Evolutionary conservation across 2,797 vertebrate genomes (phyloP), one percentile per base, ranked within the genome.

Genomic region (Phoebastria nigripes): DNA sequence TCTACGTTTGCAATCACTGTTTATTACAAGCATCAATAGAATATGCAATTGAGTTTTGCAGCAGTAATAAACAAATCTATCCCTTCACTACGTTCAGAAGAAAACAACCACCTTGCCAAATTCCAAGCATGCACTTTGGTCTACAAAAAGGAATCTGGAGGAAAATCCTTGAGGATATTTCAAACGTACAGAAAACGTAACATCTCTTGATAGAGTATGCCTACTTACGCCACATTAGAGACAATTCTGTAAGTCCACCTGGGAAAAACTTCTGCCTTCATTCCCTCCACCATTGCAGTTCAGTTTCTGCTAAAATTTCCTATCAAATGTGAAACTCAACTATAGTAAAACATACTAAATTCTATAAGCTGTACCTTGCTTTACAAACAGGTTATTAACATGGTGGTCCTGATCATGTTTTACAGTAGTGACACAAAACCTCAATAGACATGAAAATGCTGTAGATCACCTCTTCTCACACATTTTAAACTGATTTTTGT

Each of bases 111-210:
- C 11, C 7, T 24, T 56, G 22, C 7, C 33, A 80, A 88, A 85
- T 33, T 72, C 31, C 12, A 79, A 21, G 29, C 18, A 46, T 3
- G 4, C 17, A 22, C 18, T 82, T 82, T 47, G 12, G 7, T 11
- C 33, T 73, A 55, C 21, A 39, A 71, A 55, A 76, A 87, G n/a
- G 15, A 72, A 59, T 62, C 12, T n/a, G 24, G 8, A 54, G 4
- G 4, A 39, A 73, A 81, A 69, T n/a, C 7, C 33, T 79, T 46
- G 6, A 92, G 15, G 26, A 17, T 52, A 56, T 17, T 63, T 52
- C 54, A 61, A 33, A 69, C 2, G 3, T 9, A 71, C 3, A 59
- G 46, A 89, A 82, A 82, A 46, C 0, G 0, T 26, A 67, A 51
- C 5, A 31, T 72, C 35, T 93, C 41, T 42, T 71, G 12, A 56